phyloP scores from a whole-genome alignment of 2,797 vertebrate species.

The Erithacus rubecula region DNA sequence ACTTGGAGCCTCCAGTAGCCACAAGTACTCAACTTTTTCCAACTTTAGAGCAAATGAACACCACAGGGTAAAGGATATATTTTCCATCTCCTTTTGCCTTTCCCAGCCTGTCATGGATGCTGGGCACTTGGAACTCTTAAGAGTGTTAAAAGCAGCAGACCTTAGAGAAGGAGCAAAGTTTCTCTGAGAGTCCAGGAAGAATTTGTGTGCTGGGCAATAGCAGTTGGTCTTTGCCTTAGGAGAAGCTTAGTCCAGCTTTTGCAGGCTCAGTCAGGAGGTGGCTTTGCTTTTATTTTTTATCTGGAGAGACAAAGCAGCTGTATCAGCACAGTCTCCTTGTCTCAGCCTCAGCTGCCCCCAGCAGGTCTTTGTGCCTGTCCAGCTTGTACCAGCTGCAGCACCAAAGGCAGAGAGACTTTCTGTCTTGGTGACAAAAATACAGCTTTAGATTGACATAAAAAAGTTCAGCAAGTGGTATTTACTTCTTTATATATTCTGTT shows the following conservation, averaged over 20 bases:
- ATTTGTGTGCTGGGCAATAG: neutral
- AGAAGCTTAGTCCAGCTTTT: neutral
- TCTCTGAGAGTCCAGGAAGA: neutral
- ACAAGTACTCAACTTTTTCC: neutral
- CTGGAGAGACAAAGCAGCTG: neutral
- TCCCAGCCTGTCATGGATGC: neutral
- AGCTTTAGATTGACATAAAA: neutral
- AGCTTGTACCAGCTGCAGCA: neutral
- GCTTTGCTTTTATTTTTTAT: neutral
- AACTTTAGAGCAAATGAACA: neutral
- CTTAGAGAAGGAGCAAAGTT: neutral
- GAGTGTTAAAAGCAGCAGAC: neutral
- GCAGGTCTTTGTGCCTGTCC: neutral
- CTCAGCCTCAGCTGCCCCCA: neutral
- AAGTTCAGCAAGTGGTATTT: neutral
- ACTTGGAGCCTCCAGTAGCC: neutral
- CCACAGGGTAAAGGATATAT: neutral
- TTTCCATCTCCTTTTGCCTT: neutral
- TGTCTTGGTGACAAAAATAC: neutral
- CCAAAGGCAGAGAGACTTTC: neutral
- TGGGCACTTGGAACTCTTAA: neutral
- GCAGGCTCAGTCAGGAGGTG: neutral
- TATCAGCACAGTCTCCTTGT: neutral
- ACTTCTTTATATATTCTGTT: neutral
- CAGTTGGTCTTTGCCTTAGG: neutral